Evolutionary conservation across 1,140 invertebrate species (phyloP).

Genomic region (Coptotermes formosanus): DNA sequence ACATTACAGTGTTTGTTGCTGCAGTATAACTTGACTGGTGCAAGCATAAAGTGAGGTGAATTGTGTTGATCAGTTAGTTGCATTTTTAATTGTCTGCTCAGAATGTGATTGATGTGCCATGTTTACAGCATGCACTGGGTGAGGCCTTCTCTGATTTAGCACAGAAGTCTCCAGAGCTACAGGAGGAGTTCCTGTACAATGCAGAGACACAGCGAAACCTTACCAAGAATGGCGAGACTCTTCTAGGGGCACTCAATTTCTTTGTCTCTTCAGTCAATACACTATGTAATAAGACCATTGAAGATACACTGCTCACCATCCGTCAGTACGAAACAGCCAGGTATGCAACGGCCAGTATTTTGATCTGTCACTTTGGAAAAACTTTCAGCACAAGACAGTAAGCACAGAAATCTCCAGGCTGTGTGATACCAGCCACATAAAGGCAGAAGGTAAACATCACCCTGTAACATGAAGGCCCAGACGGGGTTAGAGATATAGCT

Average conservation of each 20-base stretch:
- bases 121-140: constrained; percentile 68
- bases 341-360: constrained; percentile 48
- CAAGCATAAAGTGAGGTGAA: too few relatives aligned
- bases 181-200: constrained; percentile 93
- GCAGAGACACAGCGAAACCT: constrained; percentile 91
- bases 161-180: constrained; percentile 91
- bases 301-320: constrained; percentile 91
- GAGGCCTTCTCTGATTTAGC: constrained; percentile 94
- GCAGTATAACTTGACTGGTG: too few relatives aligned
- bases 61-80: too few relatives aligned
- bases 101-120: background rate
- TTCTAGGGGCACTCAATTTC: constrained; percentile 90
- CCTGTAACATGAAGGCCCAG: too few relatives aligned
- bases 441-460: too few relatives aligned
- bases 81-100: too few relatives aligned
- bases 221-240: constrained; percentile 90
- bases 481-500: too few relatives aligned
- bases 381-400: background rate
- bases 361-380: background rate
- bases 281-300: constrained; percentile 94
- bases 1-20: too few relatives aligned
- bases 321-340: constrained; percentile 89
- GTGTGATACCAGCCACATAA: background rate
- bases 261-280: constrained; percentile 95
- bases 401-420: background rate